Conservation (phyloP, 2,888 invertebrate species). For the Brenthis ino region DNA sequence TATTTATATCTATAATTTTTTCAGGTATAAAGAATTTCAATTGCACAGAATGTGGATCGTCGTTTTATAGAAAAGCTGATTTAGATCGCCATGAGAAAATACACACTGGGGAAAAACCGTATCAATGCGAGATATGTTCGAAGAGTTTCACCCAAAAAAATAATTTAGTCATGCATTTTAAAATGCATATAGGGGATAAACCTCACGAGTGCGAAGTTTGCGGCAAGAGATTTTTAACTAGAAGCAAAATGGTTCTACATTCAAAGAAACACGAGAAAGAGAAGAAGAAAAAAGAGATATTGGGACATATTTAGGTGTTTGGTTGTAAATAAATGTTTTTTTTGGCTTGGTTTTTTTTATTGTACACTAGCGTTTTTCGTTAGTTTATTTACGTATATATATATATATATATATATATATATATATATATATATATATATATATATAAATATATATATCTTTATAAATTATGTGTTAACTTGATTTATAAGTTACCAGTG, state of each 20-base stretch:
- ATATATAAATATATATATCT: too few relatives aligned
- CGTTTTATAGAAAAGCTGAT: slow-evolving; percentile 69
- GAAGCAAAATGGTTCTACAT: slow-evolving; percentile 61
- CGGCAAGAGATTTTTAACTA: slow-evolving; percentile 61
- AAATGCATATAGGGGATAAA: slow-evolving; percentile 65
- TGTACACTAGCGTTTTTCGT: background rate
- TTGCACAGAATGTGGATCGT: slow-evolving; percentile 60
- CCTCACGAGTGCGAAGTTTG: slow-evolving; percentile 60
- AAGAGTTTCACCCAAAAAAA: slow-evolving; percentile 71
- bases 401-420: too few relatives aligned
- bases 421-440: too few relatives aligned
- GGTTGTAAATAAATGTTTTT: background rate
- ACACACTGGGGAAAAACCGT: slow-evolving; percentile 66
- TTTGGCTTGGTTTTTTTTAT: background rate
- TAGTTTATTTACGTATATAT: background rate
- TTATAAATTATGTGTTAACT: too few relatives aligned
- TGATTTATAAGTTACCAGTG: too few relatives aligned
- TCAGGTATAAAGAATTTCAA: slow-evolving; percentile 66
- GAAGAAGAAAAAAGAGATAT: slow-evolving; percentile 51
- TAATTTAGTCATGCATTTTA: slow-evolving; percentile 68
- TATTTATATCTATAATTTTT: slow-evolving; percentile 1
- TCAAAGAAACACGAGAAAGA: slow-evolving; percentile 61
- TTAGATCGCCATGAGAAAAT: slow-evolving; percentile 68
- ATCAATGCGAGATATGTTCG: slow-evolving; percentile 64
- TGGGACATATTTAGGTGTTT: slow-evolving; percentile 22